Evolutionary conservation across 2,888 invertebrate species (phyloP).

Genomic region (Nephrotoma appendiculata): DNA sequence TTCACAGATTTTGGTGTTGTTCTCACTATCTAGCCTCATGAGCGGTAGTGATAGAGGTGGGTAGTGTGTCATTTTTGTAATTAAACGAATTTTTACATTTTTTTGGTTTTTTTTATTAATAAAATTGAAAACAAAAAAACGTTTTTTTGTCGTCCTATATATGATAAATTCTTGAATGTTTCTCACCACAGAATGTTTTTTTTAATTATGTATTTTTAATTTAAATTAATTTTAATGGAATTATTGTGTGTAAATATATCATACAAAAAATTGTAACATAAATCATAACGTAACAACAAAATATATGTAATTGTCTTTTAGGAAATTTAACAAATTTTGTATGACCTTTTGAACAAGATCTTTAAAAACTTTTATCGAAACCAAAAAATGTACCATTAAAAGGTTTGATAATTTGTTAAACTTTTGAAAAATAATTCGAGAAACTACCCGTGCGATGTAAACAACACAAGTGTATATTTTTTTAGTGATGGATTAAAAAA

Average conservation of each 20-base stretch:
- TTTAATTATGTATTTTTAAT: background rate
- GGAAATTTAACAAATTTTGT: background rate
- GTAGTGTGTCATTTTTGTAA: too few species aligned
- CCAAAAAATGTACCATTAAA: background rate
- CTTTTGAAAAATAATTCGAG: background rate
- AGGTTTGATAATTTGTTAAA: background rate
- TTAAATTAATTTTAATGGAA: background rate
- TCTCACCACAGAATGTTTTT: background rate
- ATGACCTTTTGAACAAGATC: background rate
- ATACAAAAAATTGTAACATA: background rate
- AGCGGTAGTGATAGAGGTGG: too few species aligned
- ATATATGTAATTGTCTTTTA: background rate
- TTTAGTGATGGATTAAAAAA: background rate
- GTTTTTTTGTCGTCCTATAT: background rate
- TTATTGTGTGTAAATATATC: background rate
- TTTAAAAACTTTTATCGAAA: background rate
- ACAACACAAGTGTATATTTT: background rate
- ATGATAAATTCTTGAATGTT: background rate
- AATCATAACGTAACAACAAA: background rate
- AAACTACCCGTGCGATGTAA: background rate
- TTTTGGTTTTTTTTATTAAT: background rate
- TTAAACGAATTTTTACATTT: too few species aligned
- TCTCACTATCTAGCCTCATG: too few species aligned
- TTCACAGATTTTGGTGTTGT: too few species aligned
- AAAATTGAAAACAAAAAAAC: background rate